These are phyloP conservation scores for Botrylloides violaceus DNA, from an alignment of 23 tunicate genomes.

Conservation along the genomic window DNA sequence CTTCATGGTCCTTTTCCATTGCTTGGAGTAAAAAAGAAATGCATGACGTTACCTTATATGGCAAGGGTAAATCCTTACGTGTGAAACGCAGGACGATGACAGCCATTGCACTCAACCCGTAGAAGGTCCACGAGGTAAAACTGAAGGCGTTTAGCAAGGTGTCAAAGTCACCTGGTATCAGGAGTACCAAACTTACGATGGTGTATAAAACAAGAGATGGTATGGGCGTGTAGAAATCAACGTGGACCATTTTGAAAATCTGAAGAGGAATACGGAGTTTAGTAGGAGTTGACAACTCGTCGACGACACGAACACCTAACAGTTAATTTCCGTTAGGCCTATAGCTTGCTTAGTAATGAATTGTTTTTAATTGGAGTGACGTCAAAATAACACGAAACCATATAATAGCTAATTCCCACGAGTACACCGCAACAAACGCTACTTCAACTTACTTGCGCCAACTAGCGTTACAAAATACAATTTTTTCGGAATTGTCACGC, in stretches of 20 bases:
- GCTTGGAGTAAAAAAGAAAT: too few species aligned
- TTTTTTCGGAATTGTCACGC: too few species aligned
- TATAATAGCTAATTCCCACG: too few species aligned
- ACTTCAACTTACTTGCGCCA: too few species aligned
- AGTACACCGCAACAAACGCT: too few species aligned
- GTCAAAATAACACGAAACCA: too few species aligned
- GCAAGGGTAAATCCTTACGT: conserved; percentile 48
- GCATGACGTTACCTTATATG: conserved; percentile 80
- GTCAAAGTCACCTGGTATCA: conserved; percentile 26
- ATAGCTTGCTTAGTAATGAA: background rate
- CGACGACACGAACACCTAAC: background rate
- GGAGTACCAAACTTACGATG: background rate
- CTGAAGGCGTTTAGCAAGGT: conserved; percentile 80
- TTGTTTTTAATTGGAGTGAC: background rate
- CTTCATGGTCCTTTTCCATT: too few species aligned
- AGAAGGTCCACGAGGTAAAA: conserved; percentile 84
- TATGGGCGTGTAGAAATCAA: background rate
- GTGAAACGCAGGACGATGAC: conserved; percentile 60
- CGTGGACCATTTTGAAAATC: background rate
- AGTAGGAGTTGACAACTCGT: too few species aligned
- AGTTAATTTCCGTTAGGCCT: background rate
- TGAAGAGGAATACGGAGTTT: background rate
- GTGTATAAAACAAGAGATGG: background rate
- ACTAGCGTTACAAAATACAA: too few species aligned
- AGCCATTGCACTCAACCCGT: conserved; percentile 69